These are phyloP conservation scores for Hemibagrus wyckioides DNA, from an alignment of 2,113 vertebrate species.

Conservation along the genomic window DNA sequence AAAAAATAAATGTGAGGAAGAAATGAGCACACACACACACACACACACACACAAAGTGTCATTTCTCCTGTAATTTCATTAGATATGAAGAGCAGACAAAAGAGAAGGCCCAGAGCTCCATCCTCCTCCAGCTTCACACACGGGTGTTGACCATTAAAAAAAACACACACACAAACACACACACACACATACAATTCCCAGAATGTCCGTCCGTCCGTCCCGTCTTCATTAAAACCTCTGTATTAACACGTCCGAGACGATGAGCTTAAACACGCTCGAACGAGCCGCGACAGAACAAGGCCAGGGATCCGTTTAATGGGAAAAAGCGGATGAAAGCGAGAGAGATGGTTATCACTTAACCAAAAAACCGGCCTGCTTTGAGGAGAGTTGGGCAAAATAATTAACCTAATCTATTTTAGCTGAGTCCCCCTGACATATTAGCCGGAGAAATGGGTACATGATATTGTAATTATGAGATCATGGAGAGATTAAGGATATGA, in stretches of 20 bases:
- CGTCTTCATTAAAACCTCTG: neutral
- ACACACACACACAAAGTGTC: neutral
- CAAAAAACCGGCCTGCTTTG: conserved; percentile 37
- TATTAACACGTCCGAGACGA: neutral
- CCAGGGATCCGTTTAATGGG: conserved; percentile 22
- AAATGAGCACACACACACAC: conserved; percentile 8
- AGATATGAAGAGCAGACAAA: conserved; percentile 13
- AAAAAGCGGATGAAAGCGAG: conserved; percentile 26
- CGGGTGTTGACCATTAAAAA: neutral
- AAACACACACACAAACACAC: neutral
- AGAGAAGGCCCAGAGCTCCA: neutral
- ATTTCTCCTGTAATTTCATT: conserved; percentile 31
- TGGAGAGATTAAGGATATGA: conserved; percentile 55
- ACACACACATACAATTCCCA: neutral
- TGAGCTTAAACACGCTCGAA: neutral
- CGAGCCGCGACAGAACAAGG: conserved; percentile 26
- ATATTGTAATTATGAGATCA: conserved; percentile 60
- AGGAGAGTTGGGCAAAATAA: conserved; percentile 48
- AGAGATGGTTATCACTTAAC: conserved; percentile 43
- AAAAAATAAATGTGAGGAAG: conserved; percentile 11
- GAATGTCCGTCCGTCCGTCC: neutral
- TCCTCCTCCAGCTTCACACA: neutral
- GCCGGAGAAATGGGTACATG: conserved; percentile 44
- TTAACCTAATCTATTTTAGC: conserved; percentile 54
- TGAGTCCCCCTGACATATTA: conserved; percentile 44